Conservation (phyloP, 2,113 vertebrate genomes). For the Ceyx cyanopectus region DNA sequence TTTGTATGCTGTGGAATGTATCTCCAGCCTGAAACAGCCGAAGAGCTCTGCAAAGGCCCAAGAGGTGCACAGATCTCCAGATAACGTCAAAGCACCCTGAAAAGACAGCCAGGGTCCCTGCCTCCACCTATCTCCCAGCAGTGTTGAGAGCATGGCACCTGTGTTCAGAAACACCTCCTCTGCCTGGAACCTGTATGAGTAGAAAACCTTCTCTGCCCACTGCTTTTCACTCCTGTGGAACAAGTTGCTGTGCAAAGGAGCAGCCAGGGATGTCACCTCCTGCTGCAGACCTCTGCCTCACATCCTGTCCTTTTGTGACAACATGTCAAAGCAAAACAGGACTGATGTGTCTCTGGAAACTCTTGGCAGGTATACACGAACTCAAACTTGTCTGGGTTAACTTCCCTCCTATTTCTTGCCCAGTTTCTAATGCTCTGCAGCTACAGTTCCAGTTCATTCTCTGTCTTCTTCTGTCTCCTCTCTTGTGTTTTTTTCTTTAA, state of each 20-base stretch:
- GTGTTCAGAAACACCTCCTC: not conserved
- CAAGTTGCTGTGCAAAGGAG: not conserved
- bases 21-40: not conserved
- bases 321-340: not conserved
- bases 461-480: not conserved
- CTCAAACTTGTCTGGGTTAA: not conserved
- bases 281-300: not conserved
- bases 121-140: not conserved
- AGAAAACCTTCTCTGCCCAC: not conserved
- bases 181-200: not conserved
- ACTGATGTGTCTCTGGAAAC: not conserved
- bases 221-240: not conserved
- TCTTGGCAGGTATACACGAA: not conserved
- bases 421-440: not conserved
- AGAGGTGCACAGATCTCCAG: not conserved
- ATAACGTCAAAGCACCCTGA: not conserved
- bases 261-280: not conserved
- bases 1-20: not conserved
- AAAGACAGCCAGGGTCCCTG: not conserved
- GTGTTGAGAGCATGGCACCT: not conserved
- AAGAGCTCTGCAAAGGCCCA: not conserved
- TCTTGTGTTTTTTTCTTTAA: constrained; percentile 15
- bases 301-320: not conserved
- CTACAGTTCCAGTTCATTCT: not conserved
- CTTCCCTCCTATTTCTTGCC: not conserved